Evolutionary conservation across 2,888 invertebrate genomes (phyloP).

Genomic region (Catocala fraxini): DNA sequence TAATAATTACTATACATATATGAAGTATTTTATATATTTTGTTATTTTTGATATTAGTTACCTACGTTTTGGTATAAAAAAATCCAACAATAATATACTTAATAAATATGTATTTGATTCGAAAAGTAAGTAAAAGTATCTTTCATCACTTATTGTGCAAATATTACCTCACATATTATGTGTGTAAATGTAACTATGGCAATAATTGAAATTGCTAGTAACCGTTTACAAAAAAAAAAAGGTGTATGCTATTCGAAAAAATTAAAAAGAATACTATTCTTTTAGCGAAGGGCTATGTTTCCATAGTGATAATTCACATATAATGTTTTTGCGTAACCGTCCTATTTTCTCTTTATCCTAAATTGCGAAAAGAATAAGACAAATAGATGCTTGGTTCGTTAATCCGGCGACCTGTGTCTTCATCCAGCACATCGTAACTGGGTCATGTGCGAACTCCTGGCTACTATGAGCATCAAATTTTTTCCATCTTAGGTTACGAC

Average conservation of each 20-base stretch:
- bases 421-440: constrained; percentile 43
- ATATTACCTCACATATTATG: no score
- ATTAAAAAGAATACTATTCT: not conserved
- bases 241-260: not conserved
- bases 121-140: no score
- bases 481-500: constrained; percentile 61
- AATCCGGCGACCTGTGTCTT: constrained; percentile 26
- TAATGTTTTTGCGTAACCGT: not conserved
- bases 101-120: no score
- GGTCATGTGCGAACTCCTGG: constrained; percentile 52
- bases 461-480: constrained; percentile 53
- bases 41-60: no score
- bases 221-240: no score
- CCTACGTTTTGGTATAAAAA: no score
- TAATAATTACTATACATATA: no score
- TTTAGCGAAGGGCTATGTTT: not conserved
- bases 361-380: constrained; percentile 27
- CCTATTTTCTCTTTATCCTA: constrained; percentile 5
- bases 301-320: not conserved
- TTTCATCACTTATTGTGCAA: no score
- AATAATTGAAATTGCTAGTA: no score
- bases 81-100: no score
- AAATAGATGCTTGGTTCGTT: constrained; percentile 35
- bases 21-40: no score
- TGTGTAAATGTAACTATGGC: no score